phyloP scores from a whole-genome alignment of 2,888 invertebrate genomes.

The Vesta saturnalis region DNA sequence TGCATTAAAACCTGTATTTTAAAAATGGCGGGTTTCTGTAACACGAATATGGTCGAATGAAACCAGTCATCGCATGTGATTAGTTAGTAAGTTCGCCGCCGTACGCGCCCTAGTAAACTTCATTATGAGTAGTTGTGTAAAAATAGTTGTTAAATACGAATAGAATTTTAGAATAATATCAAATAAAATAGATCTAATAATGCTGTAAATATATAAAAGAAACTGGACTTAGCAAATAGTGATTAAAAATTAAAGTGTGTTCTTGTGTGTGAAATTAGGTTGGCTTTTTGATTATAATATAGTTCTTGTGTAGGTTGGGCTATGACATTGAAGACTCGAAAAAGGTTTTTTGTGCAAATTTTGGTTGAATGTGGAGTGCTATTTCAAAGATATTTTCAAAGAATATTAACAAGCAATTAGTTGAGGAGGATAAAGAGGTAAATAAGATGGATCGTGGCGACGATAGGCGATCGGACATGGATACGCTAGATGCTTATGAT shows the following conservation, averaged over 20 bases:
- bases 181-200: constrained; percentile 19
- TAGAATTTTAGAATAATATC: constrained; percentile 24
- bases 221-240: constrained; percentile 1
- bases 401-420: constrained; percentile 53
- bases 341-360: constrained; percentile 54
- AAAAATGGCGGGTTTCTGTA: neutral
- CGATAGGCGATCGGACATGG: constrained; percentile 69
- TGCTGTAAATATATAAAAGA: constrained; percentile 21
- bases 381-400: constrained; percentile 60
- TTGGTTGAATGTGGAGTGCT: constrained; percentile 61
- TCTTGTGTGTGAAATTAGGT: constrained; percentile 19
- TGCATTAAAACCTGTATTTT: neutral
- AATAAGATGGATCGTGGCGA: constrained; percentile 57
- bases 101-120: constrained; percentile 51
- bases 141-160: constrained; percentile 52
- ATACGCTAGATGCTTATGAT: constrained; percentile 70
- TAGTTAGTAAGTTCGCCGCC: constrained; percentile 43
- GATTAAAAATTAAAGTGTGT: constrained; percentile 8
- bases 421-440: constrained; percentile 49
- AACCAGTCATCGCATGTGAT: no score
- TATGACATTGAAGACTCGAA: constrained; percentile 60
- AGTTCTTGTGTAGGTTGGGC: constrained; percentile 58
- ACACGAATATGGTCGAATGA: neutral
- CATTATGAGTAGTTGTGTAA: constrained; percentile 57
- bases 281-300: constrained; percentile 15